Evolutionary conservation across 2,888 invertebrate species (phyloP), one percentile per base, ranked within the genome.

Genomic region (Ashinkailepas kermadecensis): DNA sequence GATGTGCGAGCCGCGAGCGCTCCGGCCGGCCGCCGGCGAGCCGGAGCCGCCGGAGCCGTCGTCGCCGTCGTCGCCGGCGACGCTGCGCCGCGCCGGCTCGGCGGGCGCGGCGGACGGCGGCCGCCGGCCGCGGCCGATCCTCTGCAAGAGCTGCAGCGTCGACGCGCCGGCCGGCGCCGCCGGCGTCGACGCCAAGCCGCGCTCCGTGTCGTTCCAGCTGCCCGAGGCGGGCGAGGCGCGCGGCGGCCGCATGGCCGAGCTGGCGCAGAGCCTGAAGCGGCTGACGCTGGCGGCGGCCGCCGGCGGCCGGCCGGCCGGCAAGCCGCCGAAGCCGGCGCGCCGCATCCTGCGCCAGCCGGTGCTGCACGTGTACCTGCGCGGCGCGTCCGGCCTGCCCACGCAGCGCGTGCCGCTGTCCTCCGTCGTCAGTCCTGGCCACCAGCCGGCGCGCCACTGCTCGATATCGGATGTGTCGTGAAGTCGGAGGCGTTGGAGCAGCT

Each of bases 311-410:
- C 13, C 39, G 18, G 62, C 62, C 70, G 70, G 39, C 25, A 70
- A 70, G 70, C 15, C 91, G 82, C 93, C 93, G 1, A 93, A 93
- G 86, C 90, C 92, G 85, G 39, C 39, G 39, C 39, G 39, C 2
- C 39, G 39, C 39, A 94, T 95, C 83, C 89, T 94, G 13, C 90
- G 95, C 67, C 90, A 93, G 81, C 94, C 94, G 1, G 92, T 94
- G 18, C 91, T 92, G 0, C 94, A 94, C 87, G 93, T 93, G 13
- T 95, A 94, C 87, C 92, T 93, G 3, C 92, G 92, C 84, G 94
- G 94, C 79, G 90, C 94, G 84, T 94, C 94, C 13, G 94, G 94
- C 15, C 88, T 94, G 81, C 94, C 94, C 12, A 94, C 94, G 0
- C 94, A 94, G 86, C 90, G 94, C 86, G 92, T 94, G 54, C 94